These are phyloP conservation scores for Paralichthys olivaceus DNA, from an alignment of 2,113 vertebrate species.

Conservation along the genomic window DNA sequence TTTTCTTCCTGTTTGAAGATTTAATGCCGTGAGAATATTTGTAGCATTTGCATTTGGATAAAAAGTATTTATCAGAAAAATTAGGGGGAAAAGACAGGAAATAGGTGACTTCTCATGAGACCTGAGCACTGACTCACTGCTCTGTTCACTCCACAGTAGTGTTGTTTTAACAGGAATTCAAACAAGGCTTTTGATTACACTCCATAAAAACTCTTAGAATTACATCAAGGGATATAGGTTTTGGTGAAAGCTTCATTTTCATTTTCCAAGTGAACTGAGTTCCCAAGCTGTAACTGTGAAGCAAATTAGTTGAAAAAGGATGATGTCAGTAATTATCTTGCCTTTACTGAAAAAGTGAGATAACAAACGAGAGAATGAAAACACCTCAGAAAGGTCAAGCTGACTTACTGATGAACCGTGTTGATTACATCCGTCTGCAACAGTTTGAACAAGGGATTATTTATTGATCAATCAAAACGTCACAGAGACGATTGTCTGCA, in stretches of 20 bases:
- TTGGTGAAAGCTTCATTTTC: background rate
- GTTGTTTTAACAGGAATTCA: background rate
- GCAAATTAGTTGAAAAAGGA: background rate
- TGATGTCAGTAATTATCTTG: background rate
- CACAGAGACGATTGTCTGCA: slow-evolving; percentile 20
- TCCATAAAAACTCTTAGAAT: too few relatives aligned
- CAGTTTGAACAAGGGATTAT: slow-evolving; percentile 35
- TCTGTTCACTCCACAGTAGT: background rate
- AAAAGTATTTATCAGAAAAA: background rate
- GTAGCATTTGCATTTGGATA: too few relatives aligned
- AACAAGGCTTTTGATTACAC: too few relatives aligned
- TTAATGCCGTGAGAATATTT: background rate
- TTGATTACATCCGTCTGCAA: slow-evolving; percentile 35
- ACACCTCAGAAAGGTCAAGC: slow-evolving; percentile 45
- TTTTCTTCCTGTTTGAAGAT: background rate
- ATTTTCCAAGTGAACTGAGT: background rate
- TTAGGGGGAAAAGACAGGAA: background rate
- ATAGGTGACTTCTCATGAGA: background rate
- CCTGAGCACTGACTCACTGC: background rate
- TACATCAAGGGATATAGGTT: background rate
- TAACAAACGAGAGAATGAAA: background rate
- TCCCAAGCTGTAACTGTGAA: background rate
- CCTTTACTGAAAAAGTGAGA: background rate
- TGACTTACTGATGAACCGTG: slow-evolving; percentile 62
- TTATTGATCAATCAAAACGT: slow-evolving; percentile 50